These are phyloP conservation scores for Graptemys geographica DNA, from an alignment of 2,797 vertebrate species.

Conservation along the genomic window DNA sequence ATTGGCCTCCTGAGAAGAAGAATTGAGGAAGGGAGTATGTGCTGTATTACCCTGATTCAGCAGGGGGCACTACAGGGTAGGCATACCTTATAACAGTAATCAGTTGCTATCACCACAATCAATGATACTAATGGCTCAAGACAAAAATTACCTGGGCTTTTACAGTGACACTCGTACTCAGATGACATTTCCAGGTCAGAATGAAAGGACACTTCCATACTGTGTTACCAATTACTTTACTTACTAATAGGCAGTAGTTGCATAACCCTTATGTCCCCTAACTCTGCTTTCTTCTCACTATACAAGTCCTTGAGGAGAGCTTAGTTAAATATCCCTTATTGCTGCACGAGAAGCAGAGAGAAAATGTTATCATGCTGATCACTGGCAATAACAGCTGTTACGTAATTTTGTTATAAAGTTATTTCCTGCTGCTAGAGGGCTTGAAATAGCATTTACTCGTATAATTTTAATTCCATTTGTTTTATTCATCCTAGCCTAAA, in stretches of 20 bases:
- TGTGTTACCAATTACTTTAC: slow-evolving; percentile 1
- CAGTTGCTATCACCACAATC: not conserved
- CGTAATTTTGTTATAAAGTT: slow-evolving; percentile 81
- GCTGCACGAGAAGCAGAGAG: slow-evolving; percentile 63
- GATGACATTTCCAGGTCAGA: slow-evolving; percentile 22
- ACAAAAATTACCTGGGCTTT: not conserved
- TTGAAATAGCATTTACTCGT: slow-evolving; percentile 80
- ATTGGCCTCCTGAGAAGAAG: not conserved
- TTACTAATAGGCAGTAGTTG: not conserved
- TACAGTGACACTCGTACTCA: not conserved
- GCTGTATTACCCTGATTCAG: not conserved
- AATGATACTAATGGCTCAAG: not conserved
- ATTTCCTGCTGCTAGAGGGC: slow-evolving; percentile 81
- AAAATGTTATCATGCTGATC: slow-evolving; percentile 73
- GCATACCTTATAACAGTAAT: not conserved
- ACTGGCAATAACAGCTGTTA: slow-evolving; percentile 78
- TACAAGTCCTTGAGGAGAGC: slow-evolving; percentile 58
- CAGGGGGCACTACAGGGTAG: not conserved
- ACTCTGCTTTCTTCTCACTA: not conserved
- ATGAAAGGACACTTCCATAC: not conserved
- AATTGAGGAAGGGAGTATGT: not conserved
- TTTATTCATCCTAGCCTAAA: slow-evolving; percentile 77
- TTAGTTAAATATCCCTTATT: slow-evolving; percentile 51
- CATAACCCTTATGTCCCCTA: not conserved
- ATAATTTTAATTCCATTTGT: slow-evolving; percentile 80